Base-by-base conservation (phyloP, 2,113 vertebrate genomes). In the Fukomys damarensis region DNA sequence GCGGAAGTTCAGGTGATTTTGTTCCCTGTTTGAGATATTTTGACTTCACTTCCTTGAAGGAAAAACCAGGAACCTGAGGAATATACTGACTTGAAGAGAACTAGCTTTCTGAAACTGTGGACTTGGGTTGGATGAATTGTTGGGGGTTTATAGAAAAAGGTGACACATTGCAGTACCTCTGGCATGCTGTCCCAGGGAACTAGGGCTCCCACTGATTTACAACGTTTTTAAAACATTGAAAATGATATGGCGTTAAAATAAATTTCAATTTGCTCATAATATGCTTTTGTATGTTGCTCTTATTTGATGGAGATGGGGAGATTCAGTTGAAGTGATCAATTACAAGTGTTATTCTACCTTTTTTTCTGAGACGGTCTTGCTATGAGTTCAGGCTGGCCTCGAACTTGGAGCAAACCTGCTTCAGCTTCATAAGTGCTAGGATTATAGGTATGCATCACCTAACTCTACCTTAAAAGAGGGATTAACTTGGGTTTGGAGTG, bases 251-350 rank as follows among this genome's bases (percentile, higher is more conserved):
- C 38, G 2, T 98, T 97, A 95, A 96, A 98, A 97, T 97, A 97
- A 97, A 98, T 96, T 95, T 98, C 94, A 82, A 97, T 97, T 97
- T 98, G 94, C 95, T 98, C 96, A 97, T 97, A 97, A 91, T 38
- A 38, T 97, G 88, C 79, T 38, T 96, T 86, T 93, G 54, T 95
- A 19, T 68, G 89, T 77, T 95, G 83, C 41, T 97, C 1, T 96
- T 93, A 72, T 35, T 86, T 96, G 66, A 68, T 74, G 35, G 46
- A 28, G 35, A 41, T 77, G 35, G 63, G 49, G 32, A 52, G 22
- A 54, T 10, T 68, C 7, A 9, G 10, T 56, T 80, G 61, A 79
- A 28, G 41, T 46, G 19, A 84, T 41, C 49, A 46, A 14, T 19
- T 81, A 46, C 35, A 94, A 61, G 22, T 61, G 22, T 61, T 59